Base-by-base conservation (phyloP, 2,113 vertebrate genomes). In the Xiphias gladius region DNA sequence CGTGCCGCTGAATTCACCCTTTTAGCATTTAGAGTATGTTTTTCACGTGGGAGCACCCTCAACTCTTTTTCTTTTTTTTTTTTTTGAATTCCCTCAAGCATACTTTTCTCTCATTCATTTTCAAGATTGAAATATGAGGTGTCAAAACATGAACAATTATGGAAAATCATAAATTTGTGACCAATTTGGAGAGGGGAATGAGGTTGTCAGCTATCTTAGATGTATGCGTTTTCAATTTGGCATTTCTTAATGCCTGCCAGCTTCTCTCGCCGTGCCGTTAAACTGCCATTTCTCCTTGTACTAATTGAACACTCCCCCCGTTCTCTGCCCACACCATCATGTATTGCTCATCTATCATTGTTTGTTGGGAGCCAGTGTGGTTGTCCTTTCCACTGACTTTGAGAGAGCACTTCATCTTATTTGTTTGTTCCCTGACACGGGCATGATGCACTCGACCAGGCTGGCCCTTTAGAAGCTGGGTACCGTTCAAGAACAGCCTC, bases 311-410 rank as follows among this genome's bases (percentile, higher is more conserved):
- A 20, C 84, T 78, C 79, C 58, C 69, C 83, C 86, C 63, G 22
- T 85, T 76, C 86, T 57, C 86, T 64, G 69, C 84, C 82, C 85
- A 78, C 88, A 79, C 92, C 89, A 83, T 90, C 88, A 91, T 89
- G 85, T 84, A 79, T 78, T 76, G 90, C 86, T 92, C 91, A 95
- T 95, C 93, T 82, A 94, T 95, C 95, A 93, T 89, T 87, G 93
- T 93, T 92, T 94, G 93, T 77, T 85, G 80, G 83, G 79, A 90
- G 85, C 83, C 80, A 59, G 74, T 72, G 72, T 82, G 83, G 71
- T 93, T 73, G 94, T 94, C 94, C 92, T 94, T 92, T 90, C 90
- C 86, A 76, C 82, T 94, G 95, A 95, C 95, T 94, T 95, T 95
- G 92, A 94, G 93, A 92, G 91, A 94, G 87, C 90, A 93, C 91